These are phyloP conservation scores for Drosophila suboccidentalis DNA, from an alignment of 2,888 invertebrate species.

Conservation along the genomic window DNA sequence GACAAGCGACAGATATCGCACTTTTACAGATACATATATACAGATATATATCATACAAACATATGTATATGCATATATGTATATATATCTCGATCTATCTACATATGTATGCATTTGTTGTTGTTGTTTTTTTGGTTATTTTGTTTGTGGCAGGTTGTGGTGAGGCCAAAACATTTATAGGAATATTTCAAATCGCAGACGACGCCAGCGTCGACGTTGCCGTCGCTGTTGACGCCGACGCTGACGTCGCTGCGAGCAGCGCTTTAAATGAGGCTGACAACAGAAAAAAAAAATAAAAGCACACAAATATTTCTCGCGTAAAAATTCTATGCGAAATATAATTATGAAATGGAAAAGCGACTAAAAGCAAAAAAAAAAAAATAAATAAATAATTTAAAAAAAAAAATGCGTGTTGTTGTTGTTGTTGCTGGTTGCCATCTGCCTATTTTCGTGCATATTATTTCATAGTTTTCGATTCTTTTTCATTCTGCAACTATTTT, in stretches of 20 bases:
- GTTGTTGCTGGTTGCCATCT: slow-evolving; percentile 53
- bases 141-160: slow-evolving; percentile 59
- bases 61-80: slow-evolving; percentile 20
- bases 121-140: slow-evolving; percentile 32
- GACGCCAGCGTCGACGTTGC: slow-evolving; percentile 20
- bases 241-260: slow-evolving; percentile 34
- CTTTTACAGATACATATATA: slow-evolving; percentile 28
- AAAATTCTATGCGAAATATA: slow-evolving; percentile 40
- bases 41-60: slow-evolving; percentile 1
- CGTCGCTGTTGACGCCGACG: slow-evolving; percentile 27
- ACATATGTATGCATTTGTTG: neutral
- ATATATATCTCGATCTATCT: neutral
- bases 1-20: slow-evolving; percentile 70
- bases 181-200: slow-evolving; percentile 78
- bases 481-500: slow-evolving; percentile 64
- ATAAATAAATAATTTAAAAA: slow-evolving; percentile 27
- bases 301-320: slow-evolving; percentile 34
- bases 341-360: slow-evolving; percentile 52
- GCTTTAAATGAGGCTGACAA: slow-evolving; percentile 75
- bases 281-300: slow-evolving; percentile 35
- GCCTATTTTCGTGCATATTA: slow-evolving; percentile 70
- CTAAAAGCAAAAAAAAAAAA: slow-evolving; percentile 37
- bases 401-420: slow-evolving; percentile 30
- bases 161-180: slow-evolving; percentile 78
- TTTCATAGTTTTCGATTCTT: slow-evolving; percentile 60